Percentiles rank a stretch among this genome's conserved stretches.
Evolutionary conservation across 2,797 vertebrate genomes (phyloP).

Genomic region (Anomalospiza imberbis): DNA sequence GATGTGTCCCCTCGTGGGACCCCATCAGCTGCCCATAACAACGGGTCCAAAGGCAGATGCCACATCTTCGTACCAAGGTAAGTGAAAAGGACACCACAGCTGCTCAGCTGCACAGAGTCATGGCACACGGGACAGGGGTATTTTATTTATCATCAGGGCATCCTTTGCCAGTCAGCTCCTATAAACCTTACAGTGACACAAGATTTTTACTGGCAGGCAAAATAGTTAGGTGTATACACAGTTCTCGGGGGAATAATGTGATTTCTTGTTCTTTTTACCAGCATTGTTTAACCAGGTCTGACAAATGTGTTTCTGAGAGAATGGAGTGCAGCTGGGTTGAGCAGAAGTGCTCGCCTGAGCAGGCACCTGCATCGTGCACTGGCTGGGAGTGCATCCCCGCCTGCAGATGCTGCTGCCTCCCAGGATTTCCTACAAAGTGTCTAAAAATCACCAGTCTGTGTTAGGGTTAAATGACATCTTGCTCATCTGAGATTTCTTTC

Average conservation of each 20-base stretch:
- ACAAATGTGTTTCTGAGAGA: neutral
- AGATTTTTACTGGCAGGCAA: slow-evolving; percentile 48
- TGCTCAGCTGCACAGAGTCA: neutral
- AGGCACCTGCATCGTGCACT: neutral
- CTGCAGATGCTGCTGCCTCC: neutral
- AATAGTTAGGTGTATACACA: neutral
- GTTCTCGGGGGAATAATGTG: neutral
- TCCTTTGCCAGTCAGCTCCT: slow-evolving; percentile 48
- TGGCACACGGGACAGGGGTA: neutral
- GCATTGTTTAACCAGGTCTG: slow-evolving; percentile 19
- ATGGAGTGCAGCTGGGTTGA: neutral
- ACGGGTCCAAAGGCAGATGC: neutral
- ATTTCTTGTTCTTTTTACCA: slow-evolving; percentile 5
- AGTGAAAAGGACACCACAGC: neutral
- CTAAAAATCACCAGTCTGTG: neutral
- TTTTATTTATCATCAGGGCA: slow-evolving; percentile 12
- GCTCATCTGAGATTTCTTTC: neutral
- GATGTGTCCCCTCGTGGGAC: neutral
- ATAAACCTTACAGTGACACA: slow-evolving; percentile 54
- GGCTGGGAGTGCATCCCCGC: neutral
- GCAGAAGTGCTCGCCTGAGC: neutral
- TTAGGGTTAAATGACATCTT: neutral
- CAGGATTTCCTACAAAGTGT: neutral
- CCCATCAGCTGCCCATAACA: neutral
- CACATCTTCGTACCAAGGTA: neutral